These are phyloP conservation scores for Pygocentrus nattereri DNA, from an alignment of 2,797 vertebrate genomes.

Conservation along the genomic window DNA sequence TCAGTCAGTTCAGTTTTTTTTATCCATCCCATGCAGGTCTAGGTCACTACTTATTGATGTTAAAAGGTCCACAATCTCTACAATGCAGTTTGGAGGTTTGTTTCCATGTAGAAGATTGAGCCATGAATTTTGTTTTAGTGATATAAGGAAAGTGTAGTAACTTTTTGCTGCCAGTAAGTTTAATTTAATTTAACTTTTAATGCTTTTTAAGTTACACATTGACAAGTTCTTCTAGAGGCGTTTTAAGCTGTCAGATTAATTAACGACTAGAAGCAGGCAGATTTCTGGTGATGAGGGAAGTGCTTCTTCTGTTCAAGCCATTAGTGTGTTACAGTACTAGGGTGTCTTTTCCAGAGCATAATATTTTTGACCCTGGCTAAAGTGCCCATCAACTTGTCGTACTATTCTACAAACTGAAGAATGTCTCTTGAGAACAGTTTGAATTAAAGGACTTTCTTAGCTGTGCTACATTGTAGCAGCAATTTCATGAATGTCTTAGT, in stretches of 20 bases:
- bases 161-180: not conserved
- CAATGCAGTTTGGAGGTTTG: not conserved
- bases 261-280: no score
- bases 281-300: not conserved
- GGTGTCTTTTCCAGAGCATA: slow-evolving; percentile 64
- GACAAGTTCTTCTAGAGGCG: not conserved
- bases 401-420: not conserved
- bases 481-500: slow-evolving; percentile 11
- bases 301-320: not conserved
- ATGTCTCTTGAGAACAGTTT: not conserved
- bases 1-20: not conserved
- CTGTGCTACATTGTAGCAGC: not conserved
- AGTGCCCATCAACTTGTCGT: not conserved
- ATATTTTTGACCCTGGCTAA: slow-evolving; percentile 75
- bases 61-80: not conserved
- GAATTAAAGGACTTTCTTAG: not conserved
- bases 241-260: not conserved
- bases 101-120: not conserved
- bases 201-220: not conserved
- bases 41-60: not conserved
- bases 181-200: no score
- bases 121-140: not conserved
- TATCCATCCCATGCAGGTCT: not conserved
- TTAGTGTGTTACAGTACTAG: slow-evolving; percentile 39
- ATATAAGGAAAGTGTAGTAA: not conserved